Evolutionary conservation across 2,113 vertebrate species (phyloP).

Genomic region (Nibea coibor): DNA sequence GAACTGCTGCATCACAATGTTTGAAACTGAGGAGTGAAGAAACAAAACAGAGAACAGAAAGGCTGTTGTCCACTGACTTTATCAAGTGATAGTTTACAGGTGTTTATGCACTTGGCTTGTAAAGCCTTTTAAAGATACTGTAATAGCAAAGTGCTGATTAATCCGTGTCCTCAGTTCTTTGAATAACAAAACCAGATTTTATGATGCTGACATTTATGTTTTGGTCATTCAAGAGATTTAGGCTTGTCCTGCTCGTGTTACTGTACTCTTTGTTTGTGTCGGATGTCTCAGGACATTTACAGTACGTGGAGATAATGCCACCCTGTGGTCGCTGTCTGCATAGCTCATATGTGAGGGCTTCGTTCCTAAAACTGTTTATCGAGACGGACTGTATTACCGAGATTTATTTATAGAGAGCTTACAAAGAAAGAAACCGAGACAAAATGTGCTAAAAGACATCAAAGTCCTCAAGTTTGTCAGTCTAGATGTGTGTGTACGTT

Average conservation of each 20-base stretch:
- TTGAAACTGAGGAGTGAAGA: constrained; percentile 65
- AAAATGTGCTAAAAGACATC: background rate
- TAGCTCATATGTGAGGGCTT: background rate
- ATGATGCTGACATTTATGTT: constrained; percentile 47
- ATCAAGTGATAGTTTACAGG: constrained; percentile 46
- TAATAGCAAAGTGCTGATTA: constrained; percentile 20
- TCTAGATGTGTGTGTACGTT: background rate
- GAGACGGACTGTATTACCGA: background rate
- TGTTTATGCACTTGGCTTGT: constrained; percentile 66
- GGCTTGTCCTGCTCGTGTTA: background rate
- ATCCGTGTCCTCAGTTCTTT: constrained; percentile 5
- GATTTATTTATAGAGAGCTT: constrained; percentile 29
- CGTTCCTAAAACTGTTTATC: constrained; percentile 19
- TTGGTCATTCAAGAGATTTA: background rate
- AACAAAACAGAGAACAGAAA: constrained; percentile 61
- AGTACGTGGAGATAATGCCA: constrained; percentile 47
- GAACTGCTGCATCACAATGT: constrained; percentile 59
- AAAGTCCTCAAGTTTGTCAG: too few species aligned
- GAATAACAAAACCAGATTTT: constrained; percentile 32
- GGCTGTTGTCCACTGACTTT: constrained; percentile 40
- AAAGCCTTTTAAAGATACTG: constrained; percentile 56
- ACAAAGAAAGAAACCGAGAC: constrained; percentile 24
- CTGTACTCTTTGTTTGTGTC: constrained; percentile 11
- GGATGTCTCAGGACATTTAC: constrained; percentile 2
- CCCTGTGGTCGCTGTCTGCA: constrained; percentile 63